Base-by-base conservation (phyloP, 2,888 invertebrate species). In the Steromphala cineraria region DNA sequence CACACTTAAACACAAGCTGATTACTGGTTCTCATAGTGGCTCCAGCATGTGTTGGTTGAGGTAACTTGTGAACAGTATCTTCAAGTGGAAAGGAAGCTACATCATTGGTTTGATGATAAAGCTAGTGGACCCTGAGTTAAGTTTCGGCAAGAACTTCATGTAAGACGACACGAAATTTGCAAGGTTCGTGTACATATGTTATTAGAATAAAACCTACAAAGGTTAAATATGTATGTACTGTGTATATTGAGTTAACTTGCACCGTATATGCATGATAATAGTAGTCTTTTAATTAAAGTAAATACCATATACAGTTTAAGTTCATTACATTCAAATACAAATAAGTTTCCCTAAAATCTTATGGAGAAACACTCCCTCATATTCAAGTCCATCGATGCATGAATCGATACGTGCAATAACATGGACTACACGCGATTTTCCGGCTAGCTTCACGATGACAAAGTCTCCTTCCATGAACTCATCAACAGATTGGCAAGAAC, bases 381-480 rank as follows among this genome's bases (percentile, higher is more conserved):
- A 56, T n/a, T 19, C 19, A 56, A 56, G n/a, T n/a, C 21, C 56
- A 56, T 56, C 56, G 10, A 56, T 21, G n/a, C n/a, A n/a, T 2
- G 21, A 56, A 56, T 56, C 56, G n/a, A 56, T 21, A 7, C 56
- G n/a, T 56, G 56, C 56, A 40, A 75, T 75, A 31, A 52, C 40
- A 52, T 75, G 21, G n/a, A 46, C 19, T 5, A 5, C 21, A 21
- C 46, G 19, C 21, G 19, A 40, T 46, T 52, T 75, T 28, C 75
- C 53, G 19, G 21, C 10, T 5, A 75, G n/a, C 53, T 75, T 75
- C 24, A 75, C 75, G 24, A 46, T 31, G 17, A 75, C 75, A 75
- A 75, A 75, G 53, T 75, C 75, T 19, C 75, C 75, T 53, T 75
- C 75, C 19, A 21, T 75, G 19, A 52, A 52, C 19, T 75, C 75